phyloP scores from a whole-genome alignment of 2,888 invertebrate species.

The Lasioglossum villosulum region DNA sequence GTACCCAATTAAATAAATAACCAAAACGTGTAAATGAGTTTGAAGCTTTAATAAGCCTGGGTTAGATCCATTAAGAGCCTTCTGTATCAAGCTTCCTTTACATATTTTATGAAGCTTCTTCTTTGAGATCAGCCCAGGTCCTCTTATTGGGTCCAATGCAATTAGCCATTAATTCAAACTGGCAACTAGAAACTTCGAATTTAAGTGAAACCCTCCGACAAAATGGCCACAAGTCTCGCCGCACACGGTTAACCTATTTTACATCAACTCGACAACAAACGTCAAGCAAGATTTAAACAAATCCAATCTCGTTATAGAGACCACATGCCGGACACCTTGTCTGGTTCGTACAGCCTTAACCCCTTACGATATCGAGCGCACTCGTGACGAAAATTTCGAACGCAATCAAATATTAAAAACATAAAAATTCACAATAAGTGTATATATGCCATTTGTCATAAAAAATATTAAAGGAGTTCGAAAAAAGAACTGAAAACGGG shows the following conservation, averaged over 20 bases:
- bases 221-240: background rate
- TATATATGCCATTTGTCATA: too few species aligned
- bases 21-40: background rate
- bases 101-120: background rate
- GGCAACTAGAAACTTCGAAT: background rate
- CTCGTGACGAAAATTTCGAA: background rate
- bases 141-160: background rate
- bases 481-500: too few species aligned
- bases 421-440: background rate
- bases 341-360: background rate
- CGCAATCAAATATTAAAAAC: background rate
- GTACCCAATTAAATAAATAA: background rate
- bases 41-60: background rate
- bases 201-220: background rate
- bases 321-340: background rate
- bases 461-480: background rate
- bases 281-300: background rate
- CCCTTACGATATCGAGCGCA: background rate
- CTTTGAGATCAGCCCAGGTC: background rate
- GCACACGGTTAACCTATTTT: background rate
- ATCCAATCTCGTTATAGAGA: background rate
- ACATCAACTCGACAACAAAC: background rate
- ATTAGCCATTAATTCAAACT: background rate
- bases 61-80: background rate
- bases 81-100: background rate